Percentiles rank a stretch among this genome's conserved stretches.
These are phyloP conservation scores for Antigone vipio DNA, from an alignment of 2,113 vertebrate genomes.

Conservation along the genomic window DNA sequence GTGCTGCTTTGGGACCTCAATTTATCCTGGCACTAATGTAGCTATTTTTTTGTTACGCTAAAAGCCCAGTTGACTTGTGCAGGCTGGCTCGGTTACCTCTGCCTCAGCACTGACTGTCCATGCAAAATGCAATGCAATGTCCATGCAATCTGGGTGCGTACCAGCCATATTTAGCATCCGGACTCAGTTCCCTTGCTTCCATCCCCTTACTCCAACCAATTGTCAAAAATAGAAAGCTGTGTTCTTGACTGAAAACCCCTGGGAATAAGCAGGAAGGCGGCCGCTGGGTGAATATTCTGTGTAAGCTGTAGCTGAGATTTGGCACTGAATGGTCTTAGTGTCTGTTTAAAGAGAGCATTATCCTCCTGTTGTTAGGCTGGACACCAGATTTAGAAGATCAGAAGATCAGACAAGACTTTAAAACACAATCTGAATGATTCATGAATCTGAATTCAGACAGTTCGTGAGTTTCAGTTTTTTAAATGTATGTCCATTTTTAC, in stretches of 20 bases:
- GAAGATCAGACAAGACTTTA: not conserved
- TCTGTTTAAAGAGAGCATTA: not conserved
- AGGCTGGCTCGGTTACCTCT: not conserved
- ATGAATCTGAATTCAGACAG: not conserved
- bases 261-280: conserved; percentile 4
- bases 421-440: not conserved
- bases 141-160: not conserved
- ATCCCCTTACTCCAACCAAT: not conserved
- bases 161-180: not conserved
- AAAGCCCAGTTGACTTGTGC: not conserved
- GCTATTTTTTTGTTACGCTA: not conserved
- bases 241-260: not conserved
- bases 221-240: not conserved
- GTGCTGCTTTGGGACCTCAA: not conserved
- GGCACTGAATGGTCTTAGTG: not conserved
- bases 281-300: not conserved
- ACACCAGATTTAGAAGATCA: not conserved
- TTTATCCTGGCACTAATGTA: not conserved
- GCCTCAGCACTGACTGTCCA: not conserved
- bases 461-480: not conserved
- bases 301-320: not conserved
- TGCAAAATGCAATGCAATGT: too few relatives aligned
- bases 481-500: not conserved
- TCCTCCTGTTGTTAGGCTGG: not conserved
- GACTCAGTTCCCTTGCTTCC: not conserved